Evolutionary conservation across 2,888 invertebrate genomes (phyloP), one percentile per base, ranked within the genome.

Genomic region (Eristalis arbustorum): DNA sequence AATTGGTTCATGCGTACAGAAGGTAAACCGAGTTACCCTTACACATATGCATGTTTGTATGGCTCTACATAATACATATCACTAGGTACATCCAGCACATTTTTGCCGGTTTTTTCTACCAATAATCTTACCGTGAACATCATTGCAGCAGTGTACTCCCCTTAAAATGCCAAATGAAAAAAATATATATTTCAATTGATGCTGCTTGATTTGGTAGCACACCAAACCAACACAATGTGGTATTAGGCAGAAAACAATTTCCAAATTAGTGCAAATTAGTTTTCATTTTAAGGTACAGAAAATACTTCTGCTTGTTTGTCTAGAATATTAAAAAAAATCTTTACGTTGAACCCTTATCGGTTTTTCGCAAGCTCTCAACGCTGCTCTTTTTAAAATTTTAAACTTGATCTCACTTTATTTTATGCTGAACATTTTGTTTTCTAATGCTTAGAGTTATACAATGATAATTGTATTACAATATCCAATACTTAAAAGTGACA

Each of bases 91-190:
- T 69, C 22, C 56, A 64, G 25, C 49, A 78, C 56, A 73, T 79
- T 84, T 83, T 78, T 74, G 75, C 88, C 88, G 81, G 87, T 74
- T 74, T 49, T 61, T 67, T 68, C 68, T 80, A 34, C 22, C 37
- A 77, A 59, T 22, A 77, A 85, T 89, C 92, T 93, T 92, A 94
- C 94, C 91, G 94, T 93, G 91, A 94, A 94, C 94, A 94, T 93
- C 93, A 93, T 93, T 89, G 92, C 92, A 75, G 72, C 63, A 23
- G 71, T 75, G 71, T 89, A 79, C 59, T 71, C 31, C 73, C 77
- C 49, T 14, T 22, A 68, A 31, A 31, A 76, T 34, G 40, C 49
- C 76, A 68, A 64, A 59, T 25, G 73, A 81, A 69, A 42, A 63
- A 78, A 64, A 74, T 37, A 37, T 37, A 37, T 37, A 37, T 34